These are phyloP conservation scores for Hypercompe scribonia DNA, from an alignment of 2,888 invertebrate genomes.

Conservation along the genomic window DNA sequence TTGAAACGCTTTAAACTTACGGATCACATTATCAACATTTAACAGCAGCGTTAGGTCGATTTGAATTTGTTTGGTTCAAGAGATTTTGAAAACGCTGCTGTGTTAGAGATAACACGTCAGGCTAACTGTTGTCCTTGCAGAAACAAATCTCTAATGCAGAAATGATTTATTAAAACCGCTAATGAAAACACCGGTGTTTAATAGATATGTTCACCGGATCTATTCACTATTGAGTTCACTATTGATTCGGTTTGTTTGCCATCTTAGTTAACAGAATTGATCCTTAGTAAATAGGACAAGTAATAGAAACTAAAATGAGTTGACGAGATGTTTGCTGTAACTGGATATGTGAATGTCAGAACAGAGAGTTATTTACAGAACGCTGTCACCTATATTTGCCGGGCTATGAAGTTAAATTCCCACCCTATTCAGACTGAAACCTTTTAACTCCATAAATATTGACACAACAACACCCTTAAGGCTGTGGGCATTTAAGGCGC, in stretches of 20 bases:
- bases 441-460: conserved; percentile 45
- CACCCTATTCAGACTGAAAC: conserved; percentile 39
- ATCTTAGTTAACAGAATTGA: not conserved
- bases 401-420: conserved; percentile 4
- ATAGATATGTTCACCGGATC: too few species aligned
- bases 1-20: too few species aligned
- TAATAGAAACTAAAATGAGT: not conserved
- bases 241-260: too few species aligned
- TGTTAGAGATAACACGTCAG: too few species aligned
- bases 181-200: too few species aligned
- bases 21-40: too few species aligned
- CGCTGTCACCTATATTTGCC: not conserved
- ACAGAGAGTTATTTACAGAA: conserved; percentile 23
- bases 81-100: too few species aligned
- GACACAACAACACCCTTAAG: conserved; percentile 34
- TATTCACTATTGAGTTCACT: not conserved
- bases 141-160: too few species aligned
- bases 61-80: too few species aligned
- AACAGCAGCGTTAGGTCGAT: too few species aligned
- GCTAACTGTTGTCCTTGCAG: too few species aligned
- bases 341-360: not conserved
- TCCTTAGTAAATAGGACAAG: not conserved
- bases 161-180: too few species aligned
- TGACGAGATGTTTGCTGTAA: not conserved
- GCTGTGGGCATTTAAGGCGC: not conserved